Evolutionary conservation across 2,797 vertebrate species (phyloP).

Genomic region (Gymnothorax javanicus): DNA sequence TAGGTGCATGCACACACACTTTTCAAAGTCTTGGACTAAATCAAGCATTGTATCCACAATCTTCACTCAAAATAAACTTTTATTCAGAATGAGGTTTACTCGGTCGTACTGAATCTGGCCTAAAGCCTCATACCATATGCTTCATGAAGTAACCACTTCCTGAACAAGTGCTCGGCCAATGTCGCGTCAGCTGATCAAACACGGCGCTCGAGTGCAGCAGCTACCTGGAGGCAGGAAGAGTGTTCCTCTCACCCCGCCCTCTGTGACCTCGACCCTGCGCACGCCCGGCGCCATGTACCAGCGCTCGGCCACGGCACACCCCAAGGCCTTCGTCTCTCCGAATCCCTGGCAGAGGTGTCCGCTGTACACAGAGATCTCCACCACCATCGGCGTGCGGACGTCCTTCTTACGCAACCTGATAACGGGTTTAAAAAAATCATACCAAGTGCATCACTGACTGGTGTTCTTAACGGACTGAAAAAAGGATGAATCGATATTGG

Average conservation of each 20-base stretch:
- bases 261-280: constrained; percentile 33
- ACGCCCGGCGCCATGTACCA: constrained; percentile 54
- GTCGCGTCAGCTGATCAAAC: not conserved
- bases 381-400: constrained; percentile 40
- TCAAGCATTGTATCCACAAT: no score
- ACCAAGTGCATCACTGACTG: no score
- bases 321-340: constrained; percentile 33
- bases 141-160: not conserved
- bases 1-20: no score
- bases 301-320: constrained; percentile 39
- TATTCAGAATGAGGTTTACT: no score
- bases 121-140: no score
- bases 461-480: no score
- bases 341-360: constrained; percentile 46
- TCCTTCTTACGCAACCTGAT: constrained; percentile 49
- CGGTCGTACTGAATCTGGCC: no score
- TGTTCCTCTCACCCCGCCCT: constrained; percentile 42
- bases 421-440: not conserved
- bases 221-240: constrained; percentile 51
- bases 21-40: no score
- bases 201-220: no score
- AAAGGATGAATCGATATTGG: no score
- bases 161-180: not conserved
- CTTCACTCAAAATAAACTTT: no score
- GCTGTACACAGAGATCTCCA: constrained; percentile 44